phyloP scores from a whole-genome alignment of 2,888 invertebrate genomes.

The Harpalus rufipes region DNA sequence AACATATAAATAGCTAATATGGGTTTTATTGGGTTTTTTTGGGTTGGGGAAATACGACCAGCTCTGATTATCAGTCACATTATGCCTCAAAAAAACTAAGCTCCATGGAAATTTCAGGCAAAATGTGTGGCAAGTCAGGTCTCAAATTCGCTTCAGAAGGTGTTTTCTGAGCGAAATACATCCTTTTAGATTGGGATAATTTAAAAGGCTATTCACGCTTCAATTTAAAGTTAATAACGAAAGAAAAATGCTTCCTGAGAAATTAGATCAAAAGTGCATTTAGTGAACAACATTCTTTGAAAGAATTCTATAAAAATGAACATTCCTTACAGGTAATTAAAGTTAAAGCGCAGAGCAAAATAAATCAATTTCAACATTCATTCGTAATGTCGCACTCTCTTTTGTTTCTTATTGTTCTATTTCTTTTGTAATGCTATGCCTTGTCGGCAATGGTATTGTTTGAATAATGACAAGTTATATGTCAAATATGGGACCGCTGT shows the following conservation, averaged over 20 bases:
- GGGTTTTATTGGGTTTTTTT: too few relatives aligned
- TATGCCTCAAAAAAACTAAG: too few relatives aligned
- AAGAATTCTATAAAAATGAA: background rate
- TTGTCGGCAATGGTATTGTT: background rate
- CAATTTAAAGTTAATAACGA: too few relatives aligned
- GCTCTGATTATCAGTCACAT: too few relatives aligned
- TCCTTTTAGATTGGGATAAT: too few relatives aligned
- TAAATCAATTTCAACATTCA: constrained; percentile 6
- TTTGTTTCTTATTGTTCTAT: background rate
- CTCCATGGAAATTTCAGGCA: too few relatives aligned
- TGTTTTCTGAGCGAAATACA: too few relatives aligned
- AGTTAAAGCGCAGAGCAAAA: background rate
- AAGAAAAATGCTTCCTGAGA: background rate
- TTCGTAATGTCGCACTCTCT: background rate
- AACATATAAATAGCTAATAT: too few relatives aligned
- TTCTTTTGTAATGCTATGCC: background rate
- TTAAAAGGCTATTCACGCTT: too few relatives aligned
- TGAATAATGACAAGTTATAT: background rate
- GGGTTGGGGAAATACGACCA: too few relatives aligned
- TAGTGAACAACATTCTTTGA: background rate
- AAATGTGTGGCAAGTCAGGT: too few relatives aligned
- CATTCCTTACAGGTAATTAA: background rate
- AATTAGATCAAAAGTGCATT: background rate
- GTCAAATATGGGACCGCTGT: background rate
- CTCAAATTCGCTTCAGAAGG: too few relatives aligned